Evolutionary conservation across 1,140 invertebrate genomes (phyloP), one percentile per base, ranked within the genome.

Genomic region (Hestina assimilis): DNA sequence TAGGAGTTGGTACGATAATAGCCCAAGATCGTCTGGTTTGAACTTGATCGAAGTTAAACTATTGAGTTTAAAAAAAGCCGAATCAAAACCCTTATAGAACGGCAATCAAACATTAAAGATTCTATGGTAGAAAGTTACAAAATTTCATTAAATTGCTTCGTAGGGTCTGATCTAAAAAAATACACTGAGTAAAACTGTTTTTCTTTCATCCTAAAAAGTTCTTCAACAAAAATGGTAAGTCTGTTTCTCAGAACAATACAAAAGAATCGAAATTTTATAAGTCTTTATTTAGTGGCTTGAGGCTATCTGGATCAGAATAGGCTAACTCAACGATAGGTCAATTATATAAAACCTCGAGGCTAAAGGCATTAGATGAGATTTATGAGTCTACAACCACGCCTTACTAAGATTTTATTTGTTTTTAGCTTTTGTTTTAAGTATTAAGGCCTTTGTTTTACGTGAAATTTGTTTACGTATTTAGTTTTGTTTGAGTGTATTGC

Each of bases 351-450:
- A 19, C 28, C 45, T 31, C 19, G 28, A 9, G 45, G 45, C 45
- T 48, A 42, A 23, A 20, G 26, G 38, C 48, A 42, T 40, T 52
- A 41, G 38, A 7, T 6, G 8, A 7, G 38, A 52, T 52, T 52
- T 52, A 52, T 52, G 38, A 29, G 48, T 48, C 29, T 48, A 7
- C 15, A 5, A 29, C 38, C 48, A 28, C 50, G 40, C 60, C 66
- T 47, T 40, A 12, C 4, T 41, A 12, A 19, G 23, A 28, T 42
- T 40, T 42, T 28, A 15, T 45, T 45, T 19, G 48, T 29, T 20
- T 28, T 42, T 41, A 20, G 11, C 17, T 41, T 28, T 29, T 20
- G n/a, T 52, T 52, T 41, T 52, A 3, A 28, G 28, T 8, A 9
- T 19, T 8, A 28, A 9, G 4, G 15, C 4, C 14, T 38, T 38